Conservation (phyloP, 2,888 invertebrate species). For the Polylopha cassiicola region DNA sequence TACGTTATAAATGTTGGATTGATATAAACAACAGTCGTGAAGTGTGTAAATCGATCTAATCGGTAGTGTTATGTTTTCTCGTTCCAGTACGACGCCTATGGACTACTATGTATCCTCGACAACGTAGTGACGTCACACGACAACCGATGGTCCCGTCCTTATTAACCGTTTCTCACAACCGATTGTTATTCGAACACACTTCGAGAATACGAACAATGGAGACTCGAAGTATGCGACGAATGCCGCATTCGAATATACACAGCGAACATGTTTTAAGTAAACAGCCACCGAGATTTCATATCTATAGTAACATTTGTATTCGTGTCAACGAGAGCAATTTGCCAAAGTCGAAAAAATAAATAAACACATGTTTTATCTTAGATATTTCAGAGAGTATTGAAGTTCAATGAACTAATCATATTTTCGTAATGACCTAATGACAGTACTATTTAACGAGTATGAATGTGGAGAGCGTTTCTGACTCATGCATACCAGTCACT, state of each 20-base stretch:
- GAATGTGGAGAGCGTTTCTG: slow-evolving; percentile 6
- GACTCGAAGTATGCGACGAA: slow-evolving; percentile 16
- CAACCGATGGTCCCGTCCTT: slow-evolving; percentile 20
- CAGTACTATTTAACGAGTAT: slow-evolving; percentile 15
- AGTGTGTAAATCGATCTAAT: slow-evolving; percentile 13
- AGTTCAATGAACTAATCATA: slow-evolving; percentile 16
- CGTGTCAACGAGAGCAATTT: slow-evolving; percentile 5
- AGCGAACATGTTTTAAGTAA: slow-evolving; percentile 11
- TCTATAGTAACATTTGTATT: slow-evolving; percentile 8
- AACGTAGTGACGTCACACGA: slow-evolving; percentile 21
- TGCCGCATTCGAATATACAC: slow-evolving; percentile 8
- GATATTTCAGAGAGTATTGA: slow-evolving; percentile 3
- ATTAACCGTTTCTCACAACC: slow-evolving; percentile 20
- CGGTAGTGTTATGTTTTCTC: slow-evolving; percentile 10
- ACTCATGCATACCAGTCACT: slow-evolving; percentile 15
- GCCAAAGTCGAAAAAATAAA: slow-evolving; percentile 1
- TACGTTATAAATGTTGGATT: no score
- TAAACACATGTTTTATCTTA: slow-evolving; percentile 1
- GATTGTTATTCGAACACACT: slow-evolving; percentile 25
- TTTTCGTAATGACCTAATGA: slow-evolving; percentile 10
- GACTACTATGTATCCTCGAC: slow-evolving; percentile 15
- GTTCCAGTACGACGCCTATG: slow-evolving; percentile 7
- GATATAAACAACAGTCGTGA: background rate
- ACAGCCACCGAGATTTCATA: slow-evolving; percentile 1
- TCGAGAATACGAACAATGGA: slow-evolving; percentile 34